Evolutionary conservation across 2,797 vertebrate species (phyloP).

Genomic region (Dermochelys coriacea): DNA sequence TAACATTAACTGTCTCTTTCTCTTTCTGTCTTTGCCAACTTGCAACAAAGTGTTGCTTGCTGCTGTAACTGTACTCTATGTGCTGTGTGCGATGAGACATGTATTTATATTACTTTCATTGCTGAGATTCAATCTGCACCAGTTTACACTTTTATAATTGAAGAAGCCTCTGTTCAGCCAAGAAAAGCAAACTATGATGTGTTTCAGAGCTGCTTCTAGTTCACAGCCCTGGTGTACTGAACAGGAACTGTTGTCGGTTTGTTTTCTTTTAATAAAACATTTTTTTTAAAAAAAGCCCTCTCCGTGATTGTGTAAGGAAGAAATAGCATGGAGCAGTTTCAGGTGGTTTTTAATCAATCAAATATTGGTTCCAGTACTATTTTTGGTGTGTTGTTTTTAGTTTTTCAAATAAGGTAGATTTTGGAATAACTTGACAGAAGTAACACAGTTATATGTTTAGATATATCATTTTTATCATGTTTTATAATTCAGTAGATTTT

Average conservation of each 20-base stretch:
- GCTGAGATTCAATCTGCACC: conserved; percentile 32
- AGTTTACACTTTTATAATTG: conserved; percentile 64
- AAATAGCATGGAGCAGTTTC: conserved; percentile 50
- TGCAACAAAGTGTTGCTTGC: conserved; percentile 5
- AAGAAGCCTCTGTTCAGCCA: conserved; percentile 62
- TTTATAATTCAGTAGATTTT: conserved; percentile 71
- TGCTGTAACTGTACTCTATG: background rate
- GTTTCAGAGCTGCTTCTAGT: conserved; percentile 32
- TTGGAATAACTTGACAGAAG: conserved; percentile 65
- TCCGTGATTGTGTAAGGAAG: conserved; percentile 43
- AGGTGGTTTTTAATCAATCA: conserved; percentile 73
- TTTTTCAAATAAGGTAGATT: conserved; percentile 66
- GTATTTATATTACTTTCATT: conserved; percentile 31
- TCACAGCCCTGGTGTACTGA: conserved; percentile 43
- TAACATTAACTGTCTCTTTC: background rate
- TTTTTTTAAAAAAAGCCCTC: conserved; percentile 32
- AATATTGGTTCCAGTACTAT: conserved; percentile 30
- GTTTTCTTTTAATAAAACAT: conserved; percentile 49
- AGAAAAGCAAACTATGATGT: conserved; percentile 43
- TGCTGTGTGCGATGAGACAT: background rate
- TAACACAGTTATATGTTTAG: conserved; percentile 62
- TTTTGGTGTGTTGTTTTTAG: background rate
- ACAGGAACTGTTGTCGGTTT: conserved; percentile 34
- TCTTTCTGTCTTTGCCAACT: background rate
- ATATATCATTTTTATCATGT: conserved; percentile 64